Percentiles rank a stretch among this genome's conserved stretches.
Evolutionary conservation across 2,113 vertebrate species (phyloP).

Genomic region (Probosciger aterrimus): DNA sequence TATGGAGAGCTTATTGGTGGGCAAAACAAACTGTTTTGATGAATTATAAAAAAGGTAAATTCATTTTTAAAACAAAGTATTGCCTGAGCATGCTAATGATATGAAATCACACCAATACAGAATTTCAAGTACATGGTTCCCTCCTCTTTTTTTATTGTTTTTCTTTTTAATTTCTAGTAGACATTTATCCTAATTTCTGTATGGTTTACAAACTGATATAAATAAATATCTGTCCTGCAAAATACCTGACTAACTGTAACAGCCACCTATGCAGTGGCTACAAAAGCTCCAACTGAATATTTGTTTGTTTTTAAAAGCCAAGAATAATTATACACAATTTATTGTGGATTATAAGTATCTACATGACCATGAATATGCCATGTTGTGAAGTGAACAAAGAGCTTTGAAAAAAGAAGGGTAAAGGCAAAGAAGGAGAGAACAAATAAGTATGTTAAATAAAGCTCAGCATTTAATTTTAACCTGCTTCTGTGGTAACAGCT

Average conservation of each 20-base stretch:
- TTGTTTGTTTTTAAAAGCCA: constrained; percentile 6
- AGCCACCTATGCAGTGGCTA: not conserved
- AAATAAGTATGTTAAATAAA: constrained; percentile 20
- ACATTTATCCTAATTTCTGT: not conserved
- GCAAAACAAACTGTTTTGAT: constrained; percentile 37
- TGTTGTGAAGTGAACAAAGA: not conserved
- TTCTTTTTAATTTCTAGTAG: not conserved
- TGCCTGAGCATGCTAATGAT: not conserved
- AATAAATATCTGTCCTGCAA: not conserved
- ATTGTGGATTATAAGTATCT: not conserved
- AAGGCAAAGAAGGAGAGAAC: constrained; percentile 13
- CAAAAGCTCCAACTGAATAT: constrained; percentile 11
- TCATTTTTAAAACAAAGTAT: constrained; percentile 19
- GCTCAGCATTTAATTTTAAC: constrained; percentile 46
- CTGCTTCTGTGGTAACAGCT: constrained; percentile 7
- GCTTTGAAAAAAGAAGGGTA: constrained; percentile 5
- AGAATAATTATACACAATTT: not conserved
- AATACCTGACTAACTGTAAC: not conserved
- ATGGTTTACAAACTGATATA: not conserved
- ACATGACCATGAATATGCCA: not conserved
- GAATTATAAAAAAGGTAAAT: constrained; percentile 20
- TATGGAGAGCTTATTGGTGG: constrained; percentile 52
- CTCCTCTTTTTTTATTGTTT: not conserved
- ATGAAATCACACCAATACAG: not conserved
- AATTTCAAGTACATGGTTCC: not conserved